Conservation (phyloP, 2,797 vertebrate species). For the Nyctibius grandis region DNA sequence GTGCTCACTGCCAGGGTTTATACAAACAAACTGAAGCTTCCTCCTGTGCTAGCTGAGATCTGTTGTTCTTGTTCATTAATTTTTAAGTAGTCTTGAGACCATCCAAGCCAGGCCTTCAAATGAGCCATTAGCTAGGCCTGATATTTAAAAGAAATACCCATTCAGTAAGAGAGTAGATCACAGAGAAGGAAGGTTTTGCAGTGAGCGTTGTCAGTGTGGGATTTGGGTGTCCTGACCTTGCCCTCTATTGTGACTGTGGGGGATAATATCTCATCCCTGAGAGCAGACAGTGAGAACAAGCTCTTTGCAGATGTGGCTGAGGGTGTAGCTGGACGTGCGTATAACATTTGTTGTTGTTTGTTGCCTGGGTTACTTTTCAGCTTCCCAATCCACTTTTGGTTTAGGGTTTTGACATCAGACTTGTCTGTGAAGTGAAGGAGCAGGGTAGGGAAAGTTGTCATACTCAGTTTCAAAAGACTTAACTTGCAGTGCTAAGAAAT, state of each 20-base stretch:
- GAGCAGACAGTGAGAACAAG: neutral
- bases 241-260: neutral
- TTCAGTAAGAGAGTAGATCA: neutral
- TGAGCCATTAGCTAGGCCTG: neutral
- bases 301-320: neutral
- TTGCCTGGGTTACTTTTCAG: slow-evolving; percentile 27
- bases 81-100: neutral
- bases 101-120: neutral
- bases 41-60: neutral
- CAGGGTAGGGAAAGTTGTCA: neutral
- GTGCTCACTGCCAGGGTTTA: neutral
- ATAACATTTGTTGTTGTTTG: neutral
- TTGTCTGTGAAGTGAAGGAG: neutral
- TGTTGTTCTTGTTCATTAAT: neutral
- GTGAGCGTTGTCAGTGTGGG: neutral
- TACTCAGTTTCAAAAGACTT: neutral
- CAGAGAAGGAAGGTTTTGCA: neutral
- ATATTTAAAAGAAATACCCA: neutral
- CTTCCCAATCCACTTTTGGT: neutral
- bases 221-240: neutral
- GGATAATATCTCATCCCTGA: neutral
- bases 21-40: neutral
- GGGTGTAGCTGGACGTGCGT: neutral
- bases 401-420: neutral
- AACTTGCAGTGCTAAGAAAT: neutral